A percentile compares a stretch with the other conserved stretches of the same genome.
Conservation (phyloP, 2,797 vertebrate genomes). For the Urocyon cinereoargenteus region DNA sequence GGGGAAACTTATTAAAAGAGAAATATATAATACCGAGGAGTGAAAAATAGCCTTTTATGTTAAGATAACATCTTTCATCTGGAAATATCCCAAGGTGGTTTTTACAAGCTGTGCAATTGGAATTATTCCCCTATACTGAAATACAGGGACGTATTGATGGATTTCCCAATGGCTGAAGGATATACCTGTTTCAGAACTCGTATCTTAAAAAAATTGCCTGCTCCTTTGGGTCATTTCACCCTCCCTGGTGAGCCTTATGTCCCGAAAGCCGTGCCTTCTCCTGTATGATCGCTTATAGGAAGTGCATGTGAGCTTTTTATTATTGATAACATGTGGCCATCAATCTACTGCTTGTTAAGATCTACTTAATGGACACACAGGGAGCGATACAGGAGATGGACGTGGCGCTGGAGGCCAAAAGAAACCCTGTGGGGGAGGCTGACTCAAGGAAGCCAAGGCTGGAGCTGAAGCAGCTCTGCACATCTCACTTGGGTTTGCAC, state of each 20-base stretch:
- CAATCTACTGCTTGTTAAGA: not conserved
- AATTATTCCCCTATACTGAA: not conserved
- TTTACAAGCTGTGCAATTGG: not conserved
- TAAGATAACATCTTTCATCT: not conserved
- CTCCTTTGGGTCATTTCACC: not conserved
- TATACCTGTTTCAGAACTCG: not conserved
- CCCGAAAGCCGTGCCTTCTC: not conserved
- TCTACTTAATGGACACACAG: too few species aligned
- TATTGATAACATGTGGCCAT: not conserved
- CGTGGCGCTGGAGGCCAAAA: not conserved
- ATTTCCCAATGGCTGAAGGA: not conserved
- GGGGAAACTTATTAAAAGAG: slow-evolving; percentile 42
- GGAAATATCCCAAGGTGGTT: not conserved
- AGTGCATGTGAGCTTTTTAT: not conserved
- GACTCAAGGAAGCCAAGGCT: not conserved
- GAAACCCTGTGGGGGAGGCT: not conserved
- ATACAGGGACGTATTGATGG: not conserved
- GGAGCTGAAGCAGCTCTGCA: too few species aligned
- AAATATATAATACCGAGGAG: not conserved
- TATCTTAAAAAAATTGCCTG: not conserved
- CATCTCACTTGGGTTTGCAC: too few species aligned
- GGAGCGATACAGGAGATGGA: not conserved
- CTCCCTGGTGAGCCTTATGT: not conserved
- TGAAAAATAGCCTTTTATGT: slow-evolving; percentile 53
- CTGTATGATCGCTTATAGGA: not conserved